A percentile compares a stretch with the other conserved stretches of the same genome.
phyloP scores from a whole-genome alignment of 2,888 invertebrate species.

The Eretmocerus hayati region DNA sequence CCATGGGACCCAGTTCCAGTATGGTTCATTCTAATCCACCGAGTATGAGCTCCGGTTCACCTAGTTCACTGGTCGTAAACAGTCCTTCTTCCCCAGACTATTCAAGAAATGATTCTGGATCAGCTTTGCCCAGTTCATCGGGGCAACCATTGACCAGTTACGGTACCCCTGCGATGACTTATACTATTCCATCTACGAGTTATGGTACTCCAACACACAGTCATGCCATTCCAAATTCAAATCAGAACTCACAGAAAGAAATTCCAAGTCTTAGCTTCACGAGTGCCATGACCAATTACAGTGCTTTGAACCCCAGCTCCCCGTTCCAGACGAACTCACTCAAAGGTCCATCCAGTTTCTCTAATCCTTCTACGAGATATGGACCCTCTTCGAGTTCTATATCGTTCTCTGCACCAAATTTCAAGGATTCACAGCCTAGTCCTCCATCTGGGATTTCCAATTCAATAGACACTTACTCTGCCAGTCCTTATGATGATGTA shows the following conservation, averaged over 20 bases:
- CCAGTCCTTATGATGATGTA: constrained; percentile 17
- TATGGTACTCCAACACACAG: constrained; percentile 13
- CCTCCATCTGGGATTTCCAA: constrained; percentile 23
- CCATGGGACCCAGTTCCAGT: constrained; percentile 29
- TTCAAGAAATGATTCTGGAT: constrained; percentile 1
- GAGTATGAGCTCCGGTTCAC: constrained; percentile 3
- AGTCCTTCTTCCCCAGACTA: constrained; percentile 13
- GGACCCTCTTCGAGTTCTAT: constrained; percentile 8
- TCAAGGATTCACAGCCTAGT: constrained; percentile 13
- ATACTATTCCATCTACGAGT: constrained; percentile 16
- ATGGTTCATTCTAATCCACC: constrained; percentile 14
- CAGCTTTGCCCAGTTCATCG: constrained; percentile 5
- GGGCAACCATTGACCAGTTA: constrained; percentile 14
- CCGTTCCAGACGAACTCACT: constrained; percentile 15
- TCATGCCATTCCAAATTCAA: constrained; percentile 6
- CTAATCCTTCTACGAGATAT: constrained; percentile 4
- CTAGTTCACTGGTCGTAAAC: constrained; percentile 15
- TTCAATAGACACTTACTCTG: constrained; percentile 11
- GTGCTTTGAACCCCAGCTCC: constrained; percentile 19
- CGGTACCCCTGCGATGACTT: constrained; percentile 14
- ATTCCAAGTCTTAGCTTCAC: constrained; percentile 18
- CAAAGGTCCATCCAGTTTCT: constrained; percentile 10
- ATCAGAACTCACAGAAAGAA: constrained; percentile 12
- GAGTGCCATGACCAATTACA: constrained; percentile 8
- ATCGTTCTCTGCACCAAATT: constrained; percentile 24